A percentile compares a stretch with the other conserved stretches of the same genome.
These are phyloP conservation scores for Dysmachus trigonus DNA, from an alignment of 2,888 invertebrate species.

Conservation along the genomic window DNA sequence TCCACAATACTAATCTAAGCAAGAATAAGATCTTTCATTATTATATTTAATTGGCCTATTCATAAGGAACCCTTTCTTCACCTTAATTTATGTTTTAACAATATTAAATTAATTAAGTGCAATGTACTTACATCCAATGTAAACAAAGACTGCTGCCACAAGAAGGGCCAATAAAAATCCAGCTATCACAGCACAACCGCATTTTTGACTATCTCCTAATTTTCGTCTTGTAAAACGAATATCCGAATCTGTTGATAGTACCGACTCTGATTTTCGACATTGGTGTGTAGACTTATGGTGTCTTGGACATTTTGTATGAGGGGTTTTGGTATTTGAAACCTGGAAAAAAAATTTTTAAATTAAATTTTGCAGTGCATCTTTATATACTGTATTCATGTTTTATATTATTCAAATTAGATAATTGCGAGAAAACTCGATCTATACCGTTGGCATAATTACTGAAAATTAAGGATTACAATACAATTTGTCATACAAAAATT, in stretches of 20 bases:
- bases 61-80: too few relatives aligned
- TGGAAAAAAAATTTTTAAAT: not conserved
- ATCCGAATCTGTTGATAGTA: slow-evolving; percentile 86
- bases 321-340: not conserved
- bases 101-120: not conserved
- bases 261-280: slow-evolving; percentile 74
- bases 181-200: slow-evolving; percentile 87
- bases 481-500: too few relatives aligned
- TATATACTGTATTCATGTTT: too few relatives aligned
- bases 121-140: slow-evolving; percentile 69
- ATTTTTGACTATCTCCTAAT: slow-evolving; percentile 83
- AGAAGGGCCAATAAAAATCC: slow-evolving; percentile 83
- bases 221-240: slow-evolving; percentile 88
- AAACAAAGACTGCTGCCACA: slow-evolving; percentile 73
- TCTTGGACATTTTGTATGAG: slow-evolving; percentile 43
- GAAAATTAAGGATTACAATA: too few relatives aligned
- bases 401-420: too few relatives aligned
- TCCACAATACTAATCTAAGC: too few relatives aligned
- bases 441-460: too few relatives aligned
- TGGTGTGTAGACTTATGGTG: slow-evolving; percentile 53
- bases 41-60: too few relatives aligned
- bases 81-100: too few relatives aligned
- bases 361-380: not conserved
- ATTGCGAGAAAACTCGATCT: too few relatives aligned
- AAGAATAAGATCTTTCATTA: too few relatives aligned